Evolutionary conservation across 2,113 vertebrate genomes (phyloP), one percentile per base, ranked within the genome.

Genomic region (Oncorhynchus kisutch): DNA sequence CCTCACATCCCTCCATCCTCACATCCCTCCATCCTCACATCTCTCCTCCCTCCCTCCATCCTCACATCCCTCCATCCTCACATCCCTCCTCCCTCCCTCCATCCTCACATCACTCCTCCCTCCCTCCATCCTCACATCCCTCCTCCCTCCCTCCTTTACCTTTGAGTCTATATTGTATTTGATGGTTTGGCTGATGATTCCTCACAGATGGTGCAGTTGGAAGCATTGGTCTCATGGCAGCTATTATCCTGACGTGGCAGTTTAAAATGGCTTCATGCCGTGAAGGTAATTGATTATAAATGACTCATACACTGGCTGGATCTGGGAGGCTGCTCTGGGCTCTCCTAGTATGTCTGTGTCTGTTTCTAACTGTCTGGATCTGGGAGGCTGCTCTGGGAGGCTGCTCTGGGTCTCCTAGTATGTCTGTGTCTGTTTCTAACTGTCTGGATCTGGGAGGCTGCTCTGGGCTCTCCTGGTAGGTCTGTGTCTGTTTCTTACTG

Each of bases 141-240:
- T 31, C 72, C 67, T 31, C 71, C 65, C 7, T 22, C 8, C 72
- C 72, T 72, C 73, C 78, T 66, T 72, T 79, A 85, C 77, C 69
- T 88, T 83, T 78, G 39, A 45, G 39, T 9, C 34, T 70, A 74
- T 74, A 75, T 81, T 82, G 84, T 76, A 31, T 75, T 80, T 86
- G 16, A 78, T 70, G 84, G 78, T 82, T 82, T 77, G 51, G 59
- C 60, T 80, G 82, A 80, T 75, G 84, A 84, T 57, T 78, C 68
- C 31, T 73, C 80, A 39, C 66, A 75, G 74, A 74, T 70, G 66
- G 27, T 71, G 74, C 51, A 5, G 18, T 72, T 69, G 31, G 78
- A 72, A 72, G 75, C 71, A 73, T 72, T 77, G 72, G 76, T 82
- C 5, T 68, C n/a, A 67, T 13, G 39, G 68, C 71, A 39, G 34